Base-by-base conservation (phyloP, 2,888 invertebrate species). In the Sabellastarte sp. region DNA sequence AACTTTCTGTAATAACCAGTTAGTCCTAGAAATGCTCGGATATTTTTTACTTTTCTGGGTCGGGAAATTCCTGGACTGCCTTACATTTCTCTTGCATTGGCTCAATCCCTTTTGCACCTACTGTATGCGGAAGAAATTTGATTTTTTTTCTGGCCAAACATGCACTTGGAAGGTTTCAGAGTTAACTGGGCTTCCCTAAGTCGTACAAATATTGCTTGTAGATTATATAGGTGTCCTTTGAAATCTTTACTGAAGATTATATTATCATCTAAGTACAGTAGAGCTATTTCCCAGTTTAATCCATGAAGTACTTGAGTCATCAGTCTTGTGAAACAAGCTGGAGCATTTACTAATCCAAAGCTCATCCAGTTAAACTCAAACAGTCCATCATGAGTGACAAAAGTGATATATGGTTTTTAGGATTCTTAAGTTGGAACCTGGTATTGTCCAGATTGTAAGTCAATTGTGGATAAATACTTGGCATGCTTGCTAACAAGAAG, bases 191-290 rank as follows among this genome's bases (percentile, higher is more conserved):
- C n/a, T n/a, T n/a, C n/a, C n/a, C n/a, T n/a, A n/a, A n/a, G n/a
- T n/a, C n/a, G n/a, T n/a, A n/a, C n/a, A 24, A 53, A 24, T 5
- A 53, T 24, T 5, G 15, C 53, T 5, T 15, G 20, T 4, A 53
- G 10, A 24, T 24, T 5, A 53, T 5, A 24, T 5, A 53, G 5
- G 26, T 53, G 53, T 20, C 5, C 53, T 5, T 53, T 24, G 24
- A 15, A 53, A 20, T 5, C 5, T 24, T 24, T 53, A 15, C 53
- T 24, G 24, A n/a, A 53, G 5, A 53, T 24, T 5, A 53, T 53
- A 5, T 15, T 24, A 53, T 53, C 53, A 53, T 53, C 53, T 20
- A 53, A 24, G 24, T 53, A 53, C 5, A 53, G 5, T 53, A 53
- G 24, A 24, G 15, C 5, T 53, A 5, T n/a, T n/a, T n/a, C n/a